phyloP scores from a whole-genome alignment of 2,888 invertebrate genomes.

The Drosophila ezoana region DNA sequence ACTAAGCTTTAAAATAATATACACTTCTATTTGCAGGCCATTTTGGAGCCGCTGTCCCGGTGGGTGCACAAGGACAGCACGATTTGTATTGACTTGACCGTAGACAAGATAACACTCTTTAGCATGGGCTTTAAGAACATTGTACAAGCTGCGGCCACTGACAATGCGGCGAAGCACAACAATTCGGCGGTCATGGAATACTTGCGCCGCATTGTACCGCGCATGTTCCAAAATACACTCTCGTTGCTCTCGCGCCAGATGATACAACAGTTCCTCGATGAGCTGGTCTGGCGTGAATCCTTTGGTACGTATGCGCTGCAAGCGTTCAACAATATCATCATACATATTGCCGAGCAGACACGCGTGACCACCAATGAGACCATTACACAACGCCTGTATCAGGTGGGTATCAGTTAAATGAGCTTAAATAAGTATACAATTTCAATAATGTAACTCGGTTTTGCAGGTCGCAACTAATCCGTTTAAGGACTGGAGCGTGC shows the following conservation, averaged over 20 bases:
- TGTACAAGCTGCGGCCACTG: slow-evolving; percentile 87
- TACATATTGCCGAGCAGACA: slow-evolving; percentile 92
- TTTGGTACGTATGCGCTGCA: slow-evolving; percentile 91
- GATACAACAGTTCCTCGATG: slow-evolving; percentile 96
- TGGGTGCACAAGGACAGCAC: slow-evolving; percentile 93
- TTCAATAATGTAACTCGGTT: not conserved
- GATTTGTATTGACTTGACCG: slow-evolving; percentile 93
- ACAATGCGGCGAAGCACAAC: slow-evolving; percentile 86
- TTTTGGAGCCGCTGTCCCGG: slow-evolving; percentile 90
- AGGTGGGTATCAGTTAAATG: slow-evolving; percentile 84
- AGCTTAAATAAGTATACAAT: not conserved
- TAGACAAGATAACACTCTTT: slow-evolving; percentile 91
- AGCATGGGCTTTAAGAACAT: slow-evolving; percentile 93
- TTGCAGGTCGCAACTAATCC: slow-evolving; percentile 87
- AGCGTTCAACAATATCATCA: slow-evolving; percentile 92
- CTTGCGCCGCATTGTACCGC: slow-evolving; percentile 92
- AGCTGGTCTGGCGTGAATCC: slow-evolving; percentile 94
- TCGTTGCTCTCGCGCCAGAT: slow-evolving; percentile 93
- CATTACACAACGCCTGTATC: slow-evolving; percentile 88
- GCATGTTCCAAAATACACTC: slow-evolving; percentile 95
- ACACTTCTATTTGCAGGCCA: slow-evolving; percentile 86
- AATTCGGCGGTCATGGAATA: slow-evolving; percentile 95
- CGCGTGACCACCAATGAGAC: slow-evolving; percentile 88
- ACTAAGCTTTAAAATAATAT: too few relatives aligned
- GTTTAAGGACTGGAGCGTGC: slow-evolving; percentile 88